These are phyloP conservation scores for Gerris buenoi DNA, from an alignment of 1,140 invertebrate species.

Conservation along the genomic window DNA sequence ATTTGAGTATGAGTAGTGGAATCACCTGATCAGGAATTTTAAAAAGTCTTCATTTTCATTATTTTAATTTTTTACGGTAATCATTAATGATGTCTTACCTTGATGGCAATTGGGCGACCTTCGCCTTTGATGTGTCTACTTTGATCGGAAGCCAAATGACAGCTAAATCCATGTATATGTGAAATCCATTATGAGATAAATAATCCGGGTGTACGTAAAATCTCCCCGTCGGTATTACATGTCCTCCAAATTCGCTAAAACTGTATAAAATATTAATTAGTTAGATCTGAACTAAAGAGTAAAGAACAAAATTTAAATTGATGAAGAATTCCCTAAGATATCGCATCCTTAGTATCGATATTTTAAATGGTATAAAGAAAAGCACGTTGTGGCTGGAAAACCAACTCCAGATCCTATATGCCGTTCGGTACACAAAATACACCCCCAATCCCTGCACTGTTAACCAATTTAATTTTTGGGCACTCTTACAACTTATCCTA, in stretches of 20 bases:
- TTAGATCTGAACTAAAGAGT: too few species aligned
- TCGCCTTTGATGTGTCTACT: background rate
- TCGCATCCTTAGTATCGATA: background rate
- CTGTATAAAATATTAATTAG: background rate
- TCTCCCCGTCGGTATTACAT: background rate
- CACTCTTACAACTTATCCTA: too few species aligned
- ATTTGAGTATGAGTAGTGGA: too few species aligned
- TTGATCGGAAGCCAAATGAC: background rate
- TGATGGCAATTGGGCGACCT: background rate
- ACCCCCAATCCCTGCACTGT: too few species aligned
- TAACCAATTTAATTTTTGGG: too few species aligned
- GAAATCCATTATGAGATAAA: background rate
- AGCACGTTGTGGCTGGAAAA: background rate
- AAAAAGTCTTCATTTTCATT: background rate
- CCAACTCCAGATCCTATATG: background rate
- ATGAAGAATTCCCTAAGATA: too few species aligned
- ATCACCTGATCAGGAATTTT: too few species aligned
- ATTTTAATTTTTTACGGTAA: background rate
- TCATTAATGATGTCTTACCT: background rate
- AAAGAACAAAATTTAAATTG: too few species aligned
- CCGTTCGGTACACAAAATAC: background rate
- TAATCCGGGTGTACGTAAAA: background rate
- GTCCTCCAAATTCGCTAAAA: background rate
- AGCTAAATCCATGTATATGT: background rate
- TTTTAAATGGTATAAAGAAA: background rate